Evolutionary conservation across 92 coral and sea anemone species (phyloP).

Genomic region (Micromussa lordhowensis): DNA sequence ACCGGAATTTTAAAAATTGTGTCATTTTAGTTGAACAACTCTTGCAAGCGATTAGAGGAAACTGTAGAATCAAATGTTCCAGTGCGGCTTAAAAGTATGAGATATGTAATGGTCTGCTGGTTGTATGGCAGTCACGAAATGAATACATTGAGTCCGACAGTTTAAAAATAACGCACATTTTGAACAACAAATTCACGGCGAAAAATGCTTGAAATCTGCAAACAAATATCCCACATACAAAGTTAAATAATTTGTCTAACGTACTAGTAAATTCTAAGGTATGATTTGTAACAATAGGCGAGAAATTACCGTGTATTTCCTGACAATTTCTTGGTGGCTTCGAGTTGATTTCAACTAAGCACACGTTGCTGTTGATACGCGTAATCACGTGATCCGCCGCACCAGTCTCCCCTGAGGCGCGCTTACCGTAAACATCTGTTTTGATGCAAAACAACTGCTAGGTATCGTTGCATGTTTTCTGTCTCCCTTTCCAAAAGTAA

Average conservation of each 20-base stretch:
- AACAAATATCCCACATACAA: not conserved
- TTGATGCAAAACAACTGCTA: constrained; percentile 19
- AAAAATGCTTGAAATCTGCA: not conserved
- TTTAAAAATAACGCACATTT: constrained; percentile 41
- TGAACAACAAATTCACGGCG: constrained; percentile 15
- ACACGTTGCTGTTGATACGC: constrained; percentile 55
- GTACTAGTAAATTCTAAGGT: constrained; percentile 5
- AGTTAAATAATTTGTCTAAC: constrained; percentile 32
- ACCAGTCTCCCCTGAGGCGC: constrained; percentile 44
- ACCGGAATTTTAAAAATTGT: constrained; percentile 2
- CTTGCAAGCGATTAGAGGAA: not conserved
- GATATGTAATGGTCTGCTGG: constrained; percentile 7
- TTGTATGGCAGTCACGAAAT: constrained; percentile 31
- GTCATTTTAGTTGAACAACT: not conserved
- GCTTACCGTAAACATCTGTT: constrained; percentile 24
- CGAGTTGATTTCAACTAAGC: constrained; percentile 43
- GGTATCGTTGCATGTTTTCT: not conserved
- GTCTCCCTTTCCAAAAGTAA: not conserved
- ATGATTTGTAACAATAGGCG: not conserved
- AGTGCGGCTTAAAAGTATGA: constrained; percentile 1
- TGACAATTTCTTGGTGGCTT: constrained; percentile 12
- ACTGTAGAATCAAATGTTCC: not conserved
- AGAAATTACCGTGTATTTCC: constrained; percentile 38
- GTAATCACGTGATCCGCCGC: constrained; percentile 45
- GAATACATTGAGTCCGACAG: constrained; percentile 23